Base-by-base conservation (phyloP, 2,797 vertebrate genomes). In the Sylvilagus floridanus region DNA sequence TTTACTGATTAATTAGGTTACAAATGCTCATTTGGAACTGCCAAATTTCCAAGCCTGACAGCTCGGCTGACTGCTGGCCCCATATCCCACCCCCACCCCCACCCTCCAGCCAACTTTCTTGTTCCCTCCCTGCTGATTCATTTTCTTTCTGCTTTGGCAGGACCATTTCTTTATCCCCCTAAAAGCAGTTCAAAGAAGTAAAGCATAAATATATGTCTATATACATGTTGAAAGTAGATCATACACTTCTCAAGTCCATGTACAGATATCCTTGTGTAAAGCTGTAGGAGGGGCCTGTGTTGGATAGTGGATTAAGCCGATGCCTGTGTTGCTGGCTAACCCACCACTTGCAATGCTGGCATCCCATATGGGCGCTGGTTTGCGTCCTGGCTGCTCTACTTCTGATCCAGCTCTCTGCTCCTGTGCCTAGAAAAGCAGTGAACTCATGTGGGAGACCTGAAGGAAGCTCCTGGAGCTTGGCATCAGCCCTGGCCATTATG, bases 221-320 rank as follows among this genome's bases (percentile, higher is more conserved):
- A 72, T 65, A 84, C 4, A 52, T 81, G n/a, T 84, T 78, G 60
- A 93, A 93, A 95, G 50, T 93, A 24, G 16, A 83, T 84, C 54
- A 92, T 87, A 96, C 24, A 71, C 54, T 96, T 97, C 60, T 81
- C 77, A 92, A 96, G 16, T 95, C 75, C 95, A 96, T 62, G n/a
- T 91, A 96, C 21, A 26, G 84, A n/a, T 60, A 6, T 47, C 79
- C 63, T 96, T 94, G 21, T 72, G 89, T 63, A 54, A 84, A 84
- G 37, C 52, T 50, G 37, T n/a, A 69, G 71, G 35, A 47, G 42
- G 42, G 42, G 8, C 42, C 42, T 47, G 42, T 47, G 8, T 47
- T 47, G 42, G 42, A 47, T 9, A 47, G 42, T 9, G 42, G 42
- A 8, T 47, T 47, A 47, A 47, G 42, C 42, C 42, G 8, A 8